phyloP scores from a whole-genome alignment of 37 sponge, comb jelly and placozoan genomes.

The Hormiphora californensis region DNA sequence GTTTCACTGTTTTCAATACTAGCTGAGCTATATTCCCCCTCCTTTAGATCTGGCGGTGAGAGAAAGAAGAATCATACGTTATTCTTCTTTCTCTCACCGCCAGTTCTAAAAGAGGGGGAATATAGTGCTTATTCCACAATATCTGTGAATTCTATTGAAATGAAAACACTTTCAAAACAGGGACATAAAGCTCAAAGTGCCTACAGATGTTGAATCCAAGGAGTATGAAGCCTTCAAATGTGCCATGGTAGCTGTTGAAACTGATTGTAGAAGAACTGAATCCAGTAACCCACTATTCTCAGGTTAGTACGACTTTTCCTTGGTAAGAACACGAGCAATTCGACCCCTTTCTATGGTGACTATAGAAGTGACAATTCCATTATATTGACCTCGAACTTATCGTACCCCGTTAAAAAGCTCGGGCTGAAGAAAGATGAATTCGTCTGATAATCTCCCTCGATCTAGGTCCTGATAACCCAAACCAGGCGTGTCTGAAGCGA shows the following conservation, averaged over 20 bases:
- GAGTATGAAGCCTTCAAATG: background rate
- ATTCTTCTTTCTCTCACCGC: too few relatives aligned
- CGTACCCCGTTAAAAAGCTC: background rate
- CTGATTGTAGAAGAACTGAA: background rate
- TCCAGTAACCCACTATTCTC: slow-evolving; percentile 24
- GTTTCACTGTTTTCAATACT: background rate
- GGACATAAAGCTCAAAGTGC: background rate
- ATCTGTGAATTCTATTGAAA: too few relatives aligned
- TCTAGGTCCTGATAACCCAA: slow-evolving; percentile 32
- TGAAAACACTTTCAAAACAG: too few relatives aligned
- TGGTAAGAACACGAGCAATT: background rate
- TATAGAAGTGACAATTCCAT: background rate
- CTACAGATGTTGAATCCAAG: background rate
- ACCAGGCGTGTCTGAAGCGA: slow-evolving; percentile 8
- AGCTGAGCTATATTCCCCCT: too few relatives aligned
- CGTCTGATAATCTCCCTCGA: too few relatives aligned
- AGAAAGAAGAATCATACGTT: too few relatives aligned
- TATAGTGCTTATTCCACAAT: too few relatives aligned
- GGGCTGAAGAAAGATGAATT: background rate
- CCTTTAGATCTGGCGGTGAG: too few relatives aligned
- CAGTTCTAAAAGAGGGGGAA: too few relatives aligned
- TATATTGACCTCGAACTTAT: background rate
- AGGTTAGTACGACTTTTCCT: too few relatives aligned
- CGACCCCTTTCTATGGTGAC: background rate
- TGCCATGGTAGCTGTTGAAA: background rate